Base-by-base conservation (phyloP, 2,888 invertebrate genomes). In the Apotomis turbidana region DNA sequence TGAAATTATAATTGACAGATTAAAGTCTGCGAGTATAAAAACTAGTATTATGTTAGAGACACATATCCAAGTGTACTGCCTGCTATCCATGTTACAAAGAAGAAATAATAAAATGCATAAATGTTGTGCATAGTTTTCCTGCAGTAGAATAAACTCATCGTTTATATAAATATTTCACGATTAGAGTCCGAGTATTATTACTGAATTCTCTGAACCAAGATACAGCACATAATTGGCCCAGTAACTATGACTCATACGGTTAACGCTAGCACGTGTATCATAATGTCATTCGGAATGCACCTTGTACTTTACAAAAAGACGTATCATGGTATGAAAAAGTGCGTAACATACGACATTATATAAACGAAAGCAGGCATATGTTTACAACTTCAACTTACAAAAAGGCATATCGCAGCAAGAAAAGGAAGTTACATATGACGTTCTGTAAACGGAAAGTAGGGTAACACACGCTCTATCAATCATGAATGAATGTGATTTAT, bases 141-240 rank as follows among this genome's bases (percentile, higher is more conserved):
- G 41, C 41, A 41, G 5, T 41, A 41, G 6, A 41, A 41, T 41
- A 49, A 9, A 49, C 49, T 55, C 15, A 55, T 64, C 10, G 44
- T 54, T 64, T 44, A 38, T 38, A 12, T 27, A 57, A 36, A 9
- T 49, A 49, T 49, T 49, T 38, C 12, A 58, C 38, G 58, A 6
- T 36, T 58, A 64, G n/a, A 44, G 41, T 12, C 27, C 27, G 27
- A 27, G 4, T 10, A 55, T 49, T 49, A 9, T 49, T 41, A 64
- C 9, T 52, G 10, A 38, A 44, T 54, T 54, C 12, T 44, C 15
- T 54, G 41, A 64, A 54, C 41, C 5, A 36, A 64, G 64, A 64
- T 38, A 71, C 59, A 15, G 54, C 54, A 59, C 54, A 64, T 71
- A 59, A 64, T 71, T 71, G 52, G 64, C 44, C 52, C 15, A 51